Percentiles rank a stretch among this genome's conserved stretches.
Conservation (phyloP, 2,888 invertebrate species). For the Mycalesis mineus region DNA sequence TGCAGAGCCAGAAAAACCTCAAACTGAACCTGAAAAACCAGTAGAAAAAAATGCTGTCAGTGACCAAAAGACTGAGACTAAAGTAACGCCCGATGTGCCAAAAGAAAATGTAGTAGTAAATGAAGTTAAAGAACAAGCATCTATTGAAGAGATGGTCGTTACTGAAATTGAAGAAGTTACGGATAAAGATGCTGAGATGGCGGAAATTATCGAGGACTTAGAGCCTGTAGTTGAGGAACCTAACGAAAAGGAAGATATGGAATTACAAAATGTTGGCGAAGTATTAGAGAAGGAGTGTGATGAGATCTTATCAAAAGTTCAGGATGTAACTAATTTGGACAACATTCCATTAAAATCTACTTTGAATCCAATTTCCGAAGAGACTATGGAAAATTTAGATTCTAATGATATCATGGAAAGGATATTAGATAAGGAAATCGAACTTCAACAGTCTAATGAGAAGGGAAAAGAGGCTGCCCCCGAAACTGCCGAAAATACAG, state of each 20-base stretch:
- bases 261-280: slow-evolving; percentile 61
- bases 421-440: slow-evolving; percentile 62
- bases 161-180: slow-evolving; percentile 61
- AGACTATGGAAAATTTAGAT: slow-evolving; percentile 59
- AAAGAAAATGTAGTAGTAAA: slow-evolving; percentile 40
- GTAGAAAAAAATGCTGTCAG: slow-evolving; percentile 6
- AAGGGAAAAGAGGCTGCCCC: slow-evolving; percentile 45
- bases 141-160: slow-evolving; percentile 45
- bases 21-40: slow-evolving; percentile 8
- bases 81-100: slow-evolving; percentile 36
- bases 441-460: slow-evolving; percentile 52
- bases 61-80: slow-evolving; percentile 17
- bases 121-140: slow-evolving; percentile 26
- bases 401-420: slow-evolving; percentile 63
- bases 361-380: slow-evolving; percentile 59
- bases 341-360: slow-evolving; percentile 61
- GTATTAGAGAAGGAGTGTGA: slow-evolving; percentile 72
- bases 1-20: slow-evolving; percentile 24
- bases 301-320: slow-evolving; percentile 69
- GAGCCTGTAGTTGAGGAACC: slow-evolving; percentile 65
- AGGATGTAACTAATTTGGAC: slow-evolving; percentile 66
- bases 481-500: slow-evolving; percentile 21
- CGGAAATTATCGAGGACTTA: slow-evolving; percentile 52
- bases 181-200: slow-evolving; percentile 50
- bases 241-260: slow-evolving; percentile 49